phyloP scores from a whole-genome alignment of 2,113 vertebrate species.

The Syngnathus scovelli region DNA sequence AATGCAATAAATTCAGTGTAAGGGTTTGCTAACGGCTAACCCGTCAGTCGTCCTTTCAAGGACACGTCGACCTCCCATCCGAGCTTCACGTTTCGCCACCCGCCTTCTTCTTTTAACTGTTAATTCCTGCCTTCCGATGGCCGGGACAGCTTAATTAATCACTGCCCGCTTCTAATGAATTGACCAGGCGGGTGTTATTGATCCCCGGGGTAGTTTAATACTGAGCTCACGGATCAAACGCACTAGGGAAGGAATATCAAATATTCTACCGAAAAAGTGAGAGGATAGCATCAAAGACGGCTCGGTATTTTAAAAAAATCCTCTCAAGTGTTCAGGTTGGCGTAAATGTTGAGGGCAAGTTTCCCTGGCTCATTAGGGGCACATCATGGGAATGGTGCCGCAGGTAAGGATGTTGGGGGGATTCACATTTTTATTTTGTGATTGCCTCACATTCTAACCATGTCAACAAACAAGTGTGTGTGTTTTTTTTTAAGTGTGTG shows the following conservation, averaged over 20 bases:
- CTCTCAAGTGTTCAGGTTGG: not conserved
- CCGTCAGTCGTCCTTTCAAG: conserved; percentile 60
- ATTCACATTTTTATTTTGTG: no score
- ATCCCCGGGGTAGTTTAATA: conserved; percentile 63
- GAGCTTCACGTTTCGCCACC: conserved; percentile 51
- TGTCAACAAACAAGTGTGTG: not conserved
- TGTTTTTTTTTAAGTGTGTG: not conserved
- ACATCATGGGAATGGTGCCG: no score
- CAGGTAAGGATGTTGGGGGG: no score
- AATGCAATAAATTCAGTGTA: not conserved
- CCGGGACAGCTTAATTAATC: conserved; percentile 68
- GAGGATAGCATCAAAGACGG: conserved; percentile 46
- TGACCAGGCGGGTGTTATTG: conserved; percentile 59
- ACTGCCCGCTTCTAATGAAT: conserved; percentile 62
- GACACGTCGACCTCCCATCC: conserved; percentile 40
- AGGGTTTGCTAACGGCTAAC: conserved; percentile 63
- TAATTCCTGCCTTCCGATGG: conserved; percentile 44
- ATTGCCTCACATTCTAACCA: not conserved
- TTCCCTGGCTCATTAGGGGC: no score
- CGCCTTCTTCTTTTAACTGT: conserved; percentile 37
- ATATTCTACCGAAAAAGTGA: conserved; percentile 16
- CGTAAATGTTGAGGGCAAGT: no score
- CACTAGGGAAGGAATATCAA: conserved; percentile 42
- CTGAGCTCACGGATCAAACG: conserved; percentile 51
- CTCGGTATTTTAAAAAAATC: conserved; percentile 31